A percentile compares a stretch with the other conserved stretches of the same genome.
phyloP scores from a whole-genome alignment of 1,140 invertebrate species.

The Cataglyphis hispanica region DNA sequence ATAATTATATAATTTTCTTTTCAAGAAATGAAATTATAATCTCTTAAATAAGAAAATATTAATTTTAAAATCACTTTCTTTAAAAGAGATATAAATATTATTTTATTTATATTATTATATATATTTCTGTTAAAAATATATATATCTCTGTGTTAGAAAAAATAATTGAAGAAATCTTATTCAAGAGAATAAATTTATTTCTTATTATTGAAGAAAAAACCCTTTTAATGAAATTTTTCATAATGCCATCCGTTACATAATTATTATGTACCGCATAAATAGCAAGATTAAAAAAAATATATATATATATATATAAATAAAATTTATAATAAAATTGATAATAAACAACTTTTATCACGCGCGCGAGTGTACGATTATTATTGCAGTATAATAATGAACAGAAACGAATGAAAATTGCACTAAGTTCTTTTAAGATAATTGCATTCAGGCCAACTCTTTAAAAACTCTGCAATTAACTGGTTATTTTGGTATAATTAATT shows the following conservation, averaged over 20 bases:
- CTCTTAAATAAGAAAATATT: slow-evolving; percentile 3
- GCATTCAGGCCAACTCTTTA: not conserved
- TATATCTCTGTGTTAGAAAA: not conserved
- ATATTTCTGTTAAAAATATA: not conserved
- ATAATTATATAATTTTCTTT: not conserved
- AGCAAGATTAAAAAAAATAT: not conserved
- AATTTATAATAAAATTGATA: slow-evolving; percentile 42
- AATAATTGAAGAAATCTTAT: not conserved
- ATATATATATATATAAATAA: not conserved
- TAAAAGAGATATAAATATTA: not conserved
- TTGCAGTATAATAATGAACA: slow-evolving; percentile 42
- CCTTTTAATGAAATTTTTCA: not conserved
- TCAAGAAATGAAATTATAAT: not conserved
- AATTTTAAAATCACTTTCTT: not conserved
- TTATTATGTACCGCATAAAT: slow-evolving; percentile 28
- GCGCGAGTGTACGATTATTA: not conserved
- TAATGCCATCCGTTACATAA: not conserved
- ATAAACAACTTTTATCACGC: slow-evolving; percentile 12
- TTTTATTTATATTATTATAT: not conserved
- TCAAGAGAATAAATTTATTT: slow-evolving; percentile 18
- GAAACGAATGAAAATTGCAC: slow-evolving; percentile 48
- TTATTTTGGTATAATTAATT: slow-evolving; percentile 14
- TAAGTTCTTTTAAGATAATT: slow-evolving; percentile 24
- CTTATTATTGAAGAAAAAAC: not conserved
- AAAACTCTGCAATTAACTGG: not conserved